These are phyloP conservation scores for Ispidina picta DNA, from an alignment of 2,797 vertebrate genomes.

Conservation along the genomic window DNA sequence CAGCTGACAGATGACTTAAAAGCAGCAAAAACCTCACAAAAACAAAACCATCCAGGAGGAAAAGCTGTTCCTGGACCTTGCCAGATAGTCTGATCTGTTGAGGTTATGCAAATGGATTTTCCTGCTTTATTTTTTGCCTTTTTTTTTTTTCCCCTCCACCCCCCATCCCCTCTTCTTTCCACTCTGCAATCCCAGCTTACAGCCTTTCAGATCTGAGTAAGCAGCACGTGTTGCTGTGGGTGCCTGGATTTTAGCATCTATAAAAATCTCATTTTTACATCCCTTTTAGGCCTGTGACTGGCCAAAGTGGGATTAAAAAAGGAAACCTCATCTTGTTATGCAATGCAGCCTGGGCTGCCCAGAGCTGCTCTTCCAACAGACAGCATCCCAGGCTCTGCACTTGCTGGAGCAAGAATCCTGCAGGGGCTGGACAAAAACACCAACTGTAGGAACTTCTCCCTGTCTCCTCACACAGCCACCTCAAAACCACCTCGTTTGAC, in stretches of 20 bases:
- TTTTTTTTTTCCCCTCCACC: too few species aligned
- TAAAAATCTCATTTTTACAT: background rate
- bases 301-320: constrained; percentile 11
- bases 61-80: background rate
- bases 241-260: background rate
- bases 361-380: background rate
- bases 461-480: background rate
- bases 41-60: background rate
- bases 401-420: background rate
- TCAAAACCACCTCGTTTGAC: background rate
- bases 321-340: constrained; percentile 17
- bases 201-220: background rate
- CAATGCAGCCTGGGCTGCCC: background rate
- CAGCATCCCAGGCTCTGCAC: background rate
- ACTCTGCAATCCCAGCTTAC: background rate
- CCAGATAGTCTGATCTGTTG: too few species aligned
- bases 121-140: background rate
- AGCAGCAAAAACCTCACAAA: background rate
- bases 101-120: background rate
- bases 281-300: background rate
- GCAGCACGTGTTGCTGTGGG: fast-evolving
- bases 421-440: background rate
- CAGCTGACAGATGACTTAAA: background rate
- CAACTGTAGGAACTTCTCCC: background rate
- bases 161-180: too few species aligned